phyloP scores from a whole-genome alignment of 2,797 vertebrate species.

The Acestrorhynchus altus region DNA sequence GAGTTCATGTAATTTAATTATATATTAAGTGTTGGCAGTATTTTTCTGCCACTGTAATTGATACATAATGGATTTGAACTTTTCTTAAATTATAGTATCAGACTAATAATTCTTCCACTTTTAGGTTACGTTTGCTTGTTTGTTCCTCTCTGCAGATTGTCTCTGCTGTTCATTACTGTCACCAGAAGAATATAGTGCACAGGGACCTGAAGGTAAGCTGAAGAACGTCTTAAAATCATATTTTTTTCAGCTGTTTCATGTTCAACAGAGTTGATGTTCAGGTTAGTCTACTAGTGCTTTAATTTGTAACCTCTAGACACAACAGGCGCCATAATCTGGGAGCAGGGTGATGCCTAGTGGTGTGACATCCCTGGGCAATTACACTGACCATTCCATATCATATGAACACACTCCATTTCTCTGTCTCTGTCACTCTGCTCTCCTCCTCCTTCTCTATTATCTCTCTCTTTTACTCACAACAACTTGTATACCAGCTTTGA shows the following conservation, averaged over 20 bases:
- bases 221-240: neutral
- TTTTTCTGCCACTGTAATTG: too few species aligned
- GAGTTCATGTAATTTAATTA: too few species aligned
- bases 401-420: slow-evolving; percentile 1
- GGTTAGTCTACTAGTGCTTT: too few species aligned
- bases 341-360: too few species aligned
- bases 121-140: too few species aligned
- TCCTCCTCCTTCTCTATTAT: neutral
- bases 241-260: neutral
- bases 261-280: neutral
- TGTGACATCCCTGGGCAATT: neutral
- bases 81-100: neutral
- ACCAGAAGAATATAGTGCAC: slow-evolving; percentile 94
- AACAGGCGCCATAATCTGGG: too few species aligned
- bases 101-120: neutral
- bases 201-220: slow-evolving; percentile 88
- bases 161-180: slow-evolving; percentile 93
- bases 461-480: neutral
- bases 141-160: slow-evolving; percentile 80
- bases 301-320: too few species aligned
- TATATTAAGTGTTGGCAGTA: too few species aligned
- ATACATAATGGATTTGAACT: too few species aligned
- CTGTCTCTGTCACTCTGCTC: neutral
- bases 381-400: neutral
- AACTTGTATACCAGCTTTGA: neutral